Base-by-base conservation (phyloP, 2,113 vertebrate genomes). In the Larimichthys polyactis region DNA sequence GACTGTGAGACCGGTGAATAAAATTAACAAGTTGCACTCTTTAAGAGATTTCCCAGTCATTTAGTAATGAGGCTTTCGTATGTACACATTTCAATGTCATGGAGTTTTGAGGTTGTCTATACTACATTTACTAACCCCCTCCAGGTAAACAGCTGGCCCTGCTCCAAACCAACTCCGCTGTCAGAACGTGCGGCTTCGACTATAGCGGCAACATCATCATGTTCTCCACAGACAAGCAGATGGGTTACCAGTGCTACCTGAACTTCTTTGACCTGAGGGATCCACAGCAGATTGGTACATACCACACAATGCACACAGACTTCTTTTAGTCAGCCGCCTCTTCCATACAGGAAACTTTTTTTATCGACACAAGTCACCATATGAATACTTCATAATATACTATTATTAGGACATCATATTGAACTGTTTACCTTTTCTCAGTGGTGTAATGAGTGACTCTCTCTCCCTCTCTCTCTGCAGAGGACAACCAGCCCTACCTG, bases 151-250 rank as follows among this genome's bases (percentile, higher is more conserved):
- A 99, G 93, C 94, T 99, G 12, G 97, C 97, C 2, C 93, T 97
- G 46, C 94, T 99, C 84, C 93, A 99, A 75, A 99, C 98, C 81
- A 99, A 96, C 92, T 99, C 98, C 0, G 98, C 98, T 0, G 98
- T 99, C 17, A 96, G 98, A 62, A 99, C 97, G 0, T 99, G 98
- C 0, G 98, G 98, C 75, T 99, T 99, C 36, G 98, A 99, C 93
- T 99, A 98, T 11, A 98, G 97, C 4, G 98, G 98, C 16, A 99
- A 99, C 90, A 99, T 99, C 95, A 96, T 99, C 92, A 99, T 99
- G 98, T 99, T 99, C 75, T 99, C 98, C 78, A 99, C 98, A 0
- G 98, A 99, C 89, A 99, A 99, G 84, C 98, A 99, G 95, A 99
- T 99, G 98, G 98, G 98, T 0, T 99, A 99, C 92, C 97, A 99